Evolutionary conservation across 2,888 invertebrate genomes (phyloP), one percentile per base, ranked within the genome.

Genomic region (Caenorhabditis uteleia): DNA sequence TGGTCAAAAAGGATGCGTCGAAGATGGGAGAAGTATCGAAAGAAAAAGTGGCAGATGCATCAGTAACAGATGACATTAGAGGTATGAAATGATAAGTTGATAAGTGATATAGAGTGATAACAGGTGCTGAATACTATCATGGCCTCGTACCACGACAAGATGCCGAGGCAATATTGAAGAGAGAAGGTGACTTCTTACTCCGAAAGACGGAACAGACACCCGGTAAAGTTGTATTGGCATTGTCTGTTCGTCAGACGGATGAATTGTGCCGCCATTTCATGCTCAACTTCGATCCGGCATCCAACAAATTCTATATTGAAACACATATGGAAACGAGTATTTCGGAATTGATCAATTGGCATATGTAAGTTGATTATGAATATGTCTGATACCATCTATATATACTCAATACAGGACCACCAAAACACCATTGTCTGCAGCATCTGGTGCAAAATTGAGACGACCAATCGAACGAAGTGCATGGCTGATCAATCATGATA

Each of bases 401-500:
- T 36, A 45, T 8, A 68, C 53, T 55, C 61, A 69, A n/a, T 38
- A 20, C 39, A 74, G 74, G 49, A 55, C 60, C 3, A 70, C 71
- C 1, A 70, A 70, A 45, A 71, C 60, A 1, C 68, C 75, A 2
- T 53, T 76, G 2, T 69, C 74, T 0, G 56, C 59, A 4, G 49
- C 61, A 16, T 68, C 74, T 8, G 57, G 60, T 12, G 74, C 69
- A 16, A 54, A 49, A 18, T 47, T 74, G 5, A 53, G 58, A 21
- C 59, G 67, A 23, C 68, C 74, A 2, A 59, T 76, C 36, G 74
- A 75, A 23, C 47, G 77, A 31, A 60, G 71, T n/a, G 51, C 68
- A 6, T 78, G 78, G 78, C 55, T 75, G 12, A 61, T 78, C 51
- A 77, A 73, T 46, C 77, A 77, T 51, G 77, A 78, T 53, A 62